Percentiles rank a stretch among this genome's conserved stretches.
phyloP scores from a whole-genome alignment of 2,797 vertebrate genomes.

The Geotrypetes seraphini region DNA sequence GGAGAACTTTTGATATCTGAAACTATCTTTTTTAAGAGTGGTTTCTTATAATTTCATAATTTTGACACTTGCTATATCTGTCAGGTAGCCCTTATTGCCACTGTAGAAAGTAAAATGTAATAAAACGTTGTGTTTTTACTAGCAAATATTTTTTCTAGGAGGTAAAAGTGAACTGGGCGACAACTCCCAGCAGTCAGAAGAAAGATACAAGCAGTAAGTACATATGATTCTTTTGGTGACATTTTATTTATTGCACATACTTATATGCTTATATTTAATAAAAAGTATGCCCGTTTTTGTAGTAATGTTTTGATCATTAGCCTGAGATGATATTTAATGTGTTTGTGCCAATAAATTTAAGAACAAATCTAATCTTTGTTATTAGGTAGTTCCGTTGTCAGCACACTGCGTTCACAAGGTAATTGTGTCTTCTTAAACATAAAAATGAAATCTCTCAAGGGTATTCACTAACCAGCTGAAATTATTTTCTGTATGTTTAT shows the following conservation, averaged over 20 bases:
- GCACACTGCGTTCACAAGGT: constrained; percentile 51
- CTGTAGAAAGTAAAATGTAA: too few relatives aligned
- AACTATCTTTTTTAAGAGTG: too few relatives aligned
- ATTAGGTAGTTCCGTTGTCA: constrained; percentile 61
- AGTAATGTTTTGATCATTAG: constrained; percentile 34
- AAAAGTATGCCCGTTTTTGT: constrained; percentile 19
- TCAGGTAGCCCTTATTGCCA: too few relatives aligned
- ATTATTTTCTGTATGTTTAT: constrained; percentile 11
- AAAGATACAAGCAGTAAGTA: constrained; percentile 98
- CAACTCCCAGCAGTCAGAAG: constrained; percentile 97
- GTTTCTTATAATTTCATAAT: too few relatives aligned
- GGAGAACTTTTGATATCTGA: too few relatives aligned
- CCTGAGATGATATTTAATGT: constrained; percentile 39
- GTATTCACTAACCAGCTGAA: constrained; percentile 37
- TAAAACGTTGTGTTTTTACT: too few relatives aligned
- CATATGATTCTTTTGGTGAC: constrained; percentile 5
- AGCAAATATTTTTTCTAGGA: constrained; percentile 61
- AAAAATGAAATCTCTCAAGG: constrained; percentile 40
- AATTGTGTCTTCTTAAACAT: constrained; percentile 54
- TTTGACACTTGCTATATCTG: too few relatives aligned
- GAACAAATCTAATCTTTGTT: constrained; percentile 59
- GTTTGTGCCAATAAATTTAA: constrained; percentile 51
- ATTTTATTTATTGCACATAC: constrained; percentile 11
- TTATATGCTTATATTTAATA: constrained; percentile 27
- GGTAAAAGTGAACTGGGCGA: constrained; percentile 98